Percentiles rank a stretch among this genome's conserved stretches.
Evolutionary conservation across 2,113 vertebrate species (phyloP).

Genomic region (Neogale vison): DNA sequence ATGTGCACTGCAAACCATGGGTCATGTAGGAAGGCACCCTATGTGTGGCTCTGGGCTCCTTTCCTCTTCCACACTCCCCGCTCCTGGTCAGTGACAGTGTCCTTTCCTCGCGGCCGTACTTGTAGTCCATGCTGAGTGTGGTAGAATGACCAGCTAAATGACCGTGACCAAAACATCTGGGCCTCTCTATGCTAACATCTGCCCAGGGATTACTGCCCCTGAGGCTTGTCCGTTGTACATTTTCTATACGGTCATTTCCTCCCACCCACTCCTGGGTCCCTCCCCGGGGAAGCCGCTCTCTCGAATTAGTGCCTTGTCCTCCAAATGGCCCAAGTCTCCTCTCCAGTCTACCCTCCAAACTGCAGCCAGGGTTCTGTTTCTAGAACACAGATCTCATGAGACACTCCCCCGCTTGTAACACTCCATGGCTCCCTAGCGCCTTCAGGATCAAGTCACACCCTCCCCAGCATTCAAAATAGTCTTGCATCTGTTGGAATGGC

Average conservation of each 20-base stretch:
- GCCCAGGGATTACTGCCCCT: neutral
- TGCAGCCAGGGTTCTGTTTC: neutral
- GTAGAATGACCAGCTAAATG: neutral
- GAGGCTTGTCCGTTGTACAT: neutral
- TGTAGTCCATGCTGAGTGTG: neutral
- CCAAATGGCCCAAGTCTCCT: neutral
- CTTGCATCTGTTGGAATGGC: neutral
- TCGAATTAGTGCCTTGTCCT: neutral
- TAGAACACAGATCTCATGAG: neutral
- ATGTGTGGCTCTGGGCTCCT: neutral
- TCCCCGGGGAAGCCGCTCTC: neutral
- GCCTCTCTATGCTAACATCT: neutral
- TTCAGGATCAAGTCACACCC: neutral
- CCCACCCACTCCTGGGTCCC: neutral
- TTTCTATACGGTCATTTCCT: too few relatives aligned
- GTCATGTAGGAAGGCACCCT: neutral
- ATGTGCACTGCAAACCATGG: neutral
- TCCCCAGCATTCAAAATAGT: neutral
- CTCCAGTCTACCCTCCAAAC: neutral
- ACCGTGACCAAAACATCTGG: neutral
- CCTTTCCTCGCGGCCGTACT: neutral
- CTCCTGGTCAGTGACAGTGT: neutral
- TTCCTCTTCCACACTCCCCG: neutral
- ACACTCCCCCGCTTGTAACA: neutral
- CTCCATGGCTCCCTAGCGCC: neutral